Conservation (phyloP, 2,113 vertebrate species). For the Empidonax alnorum region DNA sequence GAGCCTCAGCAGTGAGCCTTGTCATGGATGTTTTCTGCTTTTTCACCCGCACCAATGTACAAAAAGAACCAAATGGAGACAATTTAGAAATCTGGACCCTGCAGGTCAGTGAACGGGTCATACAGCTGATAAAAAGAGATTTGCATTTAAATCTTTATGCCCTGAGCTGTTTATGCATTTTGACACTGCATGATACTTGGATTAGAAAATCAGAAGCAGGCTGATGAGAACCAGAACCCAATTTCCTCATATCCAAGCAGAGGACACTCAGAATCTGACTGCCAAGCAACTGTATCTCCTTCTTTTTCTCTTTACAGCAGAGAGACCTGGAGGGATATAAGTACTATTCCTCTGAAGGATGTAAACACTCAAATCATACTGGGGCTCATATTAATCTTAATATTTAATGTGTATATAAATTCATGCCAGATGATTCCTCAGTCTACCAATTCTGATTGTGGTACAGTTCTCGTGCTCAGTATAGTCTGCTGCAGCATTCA, state of each 20-base stretch:
- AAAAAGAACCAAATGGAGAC: background rate
- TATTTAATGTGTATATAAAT: background rate
- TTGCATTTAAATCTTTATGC: background rate
- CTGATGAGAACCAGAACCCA: background rate
- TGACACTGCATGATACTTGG: background rate
- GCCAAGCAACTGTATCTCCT: background rate
- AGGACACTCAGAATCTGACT: background rate
- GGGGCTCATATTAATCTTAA: background rate
- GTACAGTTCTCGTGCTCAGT: background rate
- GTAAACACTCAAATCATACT: background rate
- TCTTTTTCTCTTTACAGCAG: background rate
- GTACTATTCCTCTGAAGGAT: background rate
- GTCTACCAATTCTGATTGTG: background rate
- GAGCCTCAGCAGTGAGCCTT: background rate
- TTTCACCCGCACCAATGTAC: background rate
- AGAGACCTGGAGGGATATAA: background rate
- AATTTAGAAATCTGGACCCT: background rate
- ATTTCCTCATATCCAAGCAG: background rate
- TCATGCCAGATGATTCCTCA: background rate
- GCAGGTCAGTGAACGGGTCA: background rate
- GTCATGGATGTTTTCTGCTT: background rate
- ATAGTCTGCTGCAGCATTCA: background rate
- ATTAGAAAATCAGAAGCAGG: background rate
- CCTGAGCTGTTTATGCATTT: background rate
- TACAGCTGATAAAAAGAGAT: background rate